Evolutionary conservation across 2,113 vertebrate species (phyloP).

Genomic region (Leucoraja erinaceus): DNA sequence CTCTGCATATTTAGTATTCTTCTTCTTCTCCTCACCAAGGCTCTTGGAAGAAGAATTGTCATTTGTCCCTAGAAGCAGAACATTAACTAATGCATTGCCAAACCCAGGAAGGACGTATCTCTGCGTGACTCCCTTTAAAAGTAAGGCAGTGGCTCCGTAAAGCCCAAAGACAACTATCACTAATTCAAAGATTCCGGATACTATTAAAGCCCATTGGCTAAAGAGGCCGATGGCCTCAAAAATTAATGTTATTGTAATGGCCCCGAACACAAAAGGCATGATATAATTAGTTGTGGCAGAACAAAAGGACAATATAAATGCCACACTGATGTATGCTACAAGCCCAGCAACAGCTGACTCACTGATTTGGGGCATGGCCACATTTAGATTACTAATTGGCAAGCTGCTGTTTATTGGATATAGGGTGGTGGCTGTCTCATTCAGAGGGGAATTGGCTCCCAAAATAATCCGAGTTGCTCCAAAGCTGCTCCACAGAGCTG

Average conservation of each 20-base stretch:
- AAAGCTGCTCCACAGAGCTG: constrained; percentile 74
- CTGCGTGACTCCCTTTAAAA: constrained; percentile 74
- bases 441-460: constrained; percentile 44
- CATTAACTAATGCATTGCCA: constrained; percentile 76
- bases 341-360: constrained; percentile 69
- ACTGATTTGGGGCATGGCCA: constrained; percentile 41
- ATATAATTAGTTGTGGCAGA: constrained; percentile 80
- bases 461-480: constrained; percentile 68
- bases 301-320: constrained; percentile 73
- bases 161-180: constrained; percentile 67
- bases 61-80: constrained; percentile 67
- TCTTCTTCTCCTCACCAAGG: constrained; percentile 71
- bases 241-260: constrained; percentile 64
- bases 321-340: constrained; percentile 68
- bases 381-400: neutral
- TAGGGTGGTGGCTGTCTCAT: constrained; percentile 38
- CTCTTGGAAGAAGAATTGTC: constrained; percentile 58
- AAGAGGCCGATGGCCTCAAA: constrained; percentile 71
- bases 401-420: neutral
- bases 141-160: constrained; percentile 67
- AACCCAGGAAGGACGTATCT: constrained; percentile 72
- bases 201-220: constrained; percentile 63
- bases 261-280: constrained; percentile 79
- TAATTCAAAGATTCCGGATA: constrained; percentile 65
- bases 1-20: constrained; percentile 82